phyloP scores from a whole-genome alignment of 2,113 vertebrate species.

The Paedocypris sp. region DNA sequence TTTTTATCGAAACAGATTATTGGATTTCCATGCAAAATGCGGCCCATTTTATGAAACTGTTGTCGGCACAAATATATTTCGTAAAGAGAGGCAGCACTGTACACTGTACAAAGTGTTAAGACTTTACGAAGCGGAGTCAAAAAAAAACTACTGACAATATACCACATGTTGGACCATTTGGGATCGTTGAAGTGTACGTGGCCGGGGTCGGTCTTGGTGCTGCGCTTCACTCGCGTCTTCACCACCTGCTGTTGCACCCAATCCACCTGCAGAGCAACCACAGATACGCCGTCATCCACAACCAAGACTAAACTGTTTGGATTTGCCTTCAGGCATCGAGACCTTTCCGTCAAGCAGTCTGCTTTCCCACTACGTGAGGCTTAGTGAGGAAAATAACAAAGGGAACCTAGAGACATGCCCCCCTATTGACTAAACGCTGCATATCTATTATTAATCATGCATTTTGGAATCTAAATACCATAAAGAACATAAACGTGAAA shows the following conservation, averaged over 20 bases:
- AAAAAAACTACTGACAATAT: conserved; percentile 69
- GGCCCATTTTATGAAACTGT: too few species aligned
- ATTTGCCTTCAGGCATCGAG: neutral
- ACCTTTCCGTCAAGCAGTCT: neutral
- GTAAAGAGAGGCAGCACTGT: too few species aligned
- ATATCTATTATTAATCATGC: too few species aligned
- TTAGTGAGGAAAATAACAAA: neutral
- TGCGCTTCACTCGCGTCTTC: conserved; percentile 75
- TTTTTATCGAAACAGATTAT: too few species aligned
- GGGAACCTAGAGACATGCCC: neutral
- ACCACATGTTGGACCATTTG: conserved; percentile 93
- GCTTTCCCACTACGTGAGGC: neutral
- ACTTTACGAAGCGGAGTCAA: too few species aligned
- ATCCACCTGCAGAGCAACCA: conserved; percentile 60
- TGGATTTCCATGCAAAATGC: too few species aligned
- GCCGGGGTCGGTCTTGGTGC: conserved; percentile 46
- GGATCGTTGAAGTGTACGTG: conserved; percentile 76
- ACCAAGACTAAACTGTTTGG: conserved; percentile 12
- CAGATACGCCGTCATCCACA: neutral
- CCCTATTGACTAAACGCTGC: neutral
- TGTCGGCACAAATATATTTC: too few species aligned
- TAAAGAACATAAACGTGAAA: too few species aligned
- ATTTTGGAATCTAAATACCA: too few species aligned
- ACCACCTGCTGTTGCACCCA: conserved; percentile 84
- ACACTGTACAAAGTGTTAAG: too few species aligned